Evolutionary conservation across 1,140 invertebrate species (phyloP).

Genomic region (Listronotus oregonensis): DNA sequence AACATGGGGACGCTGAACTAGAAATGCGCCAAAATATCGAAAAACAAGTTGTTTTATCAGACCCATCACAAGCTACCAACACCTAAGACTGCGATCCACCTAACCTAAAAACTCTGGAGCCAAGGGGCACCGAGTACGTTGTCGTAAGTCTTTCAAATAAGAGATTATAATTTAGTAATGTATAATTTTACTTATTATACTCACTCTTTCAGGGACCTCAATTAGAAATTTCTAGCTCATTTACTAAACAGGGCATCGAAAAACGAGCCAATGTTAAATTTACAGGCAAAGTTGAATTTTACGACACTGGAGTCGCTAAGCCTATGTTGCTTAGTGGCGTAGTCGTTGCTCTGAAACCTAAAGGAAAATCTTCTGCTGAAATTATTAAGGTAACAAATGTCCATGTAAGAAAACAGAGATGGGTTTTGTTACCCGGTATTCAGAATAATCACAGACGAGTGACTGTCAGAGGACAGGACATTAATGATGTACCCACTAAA

Average conservation of each 20-base stretch:
- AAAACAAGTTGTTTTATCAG: constrained; percentile 39
- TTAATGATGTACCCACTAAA: constrained; percentile 69
- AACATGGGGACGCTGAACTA: constrained; percentile 19
- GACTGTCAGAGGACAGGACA: constrained; percentile 63
- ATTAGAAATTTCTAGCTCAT: constrained; percentile 57
- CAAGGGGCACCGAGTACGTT: constrained; percentile 29
- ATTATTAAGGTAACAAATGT: constrained; percentile 64
- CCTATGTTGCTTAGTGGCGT: constrained; percentile 64
- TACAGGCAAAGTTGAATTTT: constrained; percentile 70
- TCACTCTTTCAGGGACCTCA: constrained; percentile 59
- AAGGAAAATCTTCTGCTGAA: constrained; percentile 56
- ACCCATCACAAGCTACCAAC: constrained; percentile 24
- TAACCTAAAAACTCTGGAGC: constrained; percentile 17
- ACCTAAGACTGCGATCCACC: constrained; percentile 5
- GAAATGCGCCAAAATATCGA: constrained; percentile 11
- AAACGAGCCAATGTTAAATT: constrained; percentile 68
- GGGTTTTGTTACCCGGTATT: constrained; percentile 66
- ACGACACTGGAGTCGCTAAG: constrained; percentile 64
- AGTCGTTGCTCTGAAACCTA: constrained; percentile 61
- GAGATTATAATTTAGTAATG: constrained; percentile 30
- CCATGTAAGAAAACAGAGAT: constrained; percentile 63
- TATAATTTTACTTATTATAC: constrained; percentile 50
- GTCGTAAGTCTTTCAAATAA: constrained; percentile 48
- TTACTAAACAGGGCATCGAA: constrained; percentile 59
- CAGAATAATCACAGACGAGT: constrained; percentile 64